Percentiles rank a stretch among this genome's conserved stretches.
phyloP scores from a whole-genome alignment of 2,113 vertebrate species.

The Chitala chitala region DNA sequence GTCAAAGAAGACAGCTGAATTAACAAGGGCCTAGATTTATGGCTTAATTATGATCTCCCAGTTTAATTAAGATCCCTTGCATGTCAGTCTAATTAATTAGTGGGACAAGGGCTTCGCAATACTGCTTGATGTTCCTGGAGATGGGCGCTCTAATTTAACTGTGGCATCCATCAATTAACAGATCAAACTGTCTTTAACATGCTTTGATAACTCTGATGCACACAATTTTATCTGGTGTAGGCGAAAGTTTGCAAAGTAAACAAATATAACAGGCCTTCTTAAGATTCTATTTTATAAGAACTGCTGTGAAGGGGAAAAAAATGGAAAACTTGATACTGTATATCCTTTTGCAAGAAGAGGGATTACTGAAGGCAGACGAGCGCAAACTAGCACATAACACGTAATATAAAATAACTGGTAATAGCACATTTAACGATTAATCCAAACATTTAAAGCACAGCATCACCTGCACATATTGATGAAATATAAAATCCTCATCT shows the following conservation, averaged over 20 bases:
- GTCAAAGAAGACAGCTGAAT: not conserved
- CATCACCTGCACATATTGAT: not conserved
- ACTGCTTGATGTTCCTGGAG: not conserved
- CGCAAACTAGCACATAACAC: not conserved
- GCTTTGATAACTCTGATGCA: not conserved
- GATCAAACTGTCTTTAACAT: not conserved
- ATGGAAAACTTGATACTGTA: too few species aligned
- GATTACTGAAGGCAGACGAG: not conserved
- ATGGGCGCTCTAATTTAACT: not conserved
- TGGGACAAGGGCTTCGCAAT: not conserved
- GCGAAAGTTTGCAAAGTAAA: not conserved
- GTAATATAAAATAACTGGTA: not conserved
- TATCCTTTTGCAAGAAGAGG: not conserved
- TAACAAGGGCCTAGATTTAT: not conserved
- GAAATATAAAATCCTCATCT: not conserved
- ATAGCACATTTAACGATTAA: not conserved
- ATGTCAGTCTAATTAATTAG: not conserved
- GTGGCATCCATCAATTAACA: not conserved
- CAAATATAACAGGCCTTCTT: not conserved
- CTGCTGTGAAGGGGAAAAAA: not conserved
- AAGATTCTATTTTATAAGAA: not conserved
- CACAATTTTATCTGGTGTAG: not conserved
- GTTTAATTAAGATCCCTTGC: constrained; percentile 8
- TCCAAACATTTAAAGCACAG: not conserved
- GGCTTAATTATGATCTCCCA: constrained; percentile 9